Evolutionary conservation across 2,797 vertebrate genomes (phyloP), one percentile per base, ranked within the genome.

Genomic region (Nothura maculosa): DNA sequence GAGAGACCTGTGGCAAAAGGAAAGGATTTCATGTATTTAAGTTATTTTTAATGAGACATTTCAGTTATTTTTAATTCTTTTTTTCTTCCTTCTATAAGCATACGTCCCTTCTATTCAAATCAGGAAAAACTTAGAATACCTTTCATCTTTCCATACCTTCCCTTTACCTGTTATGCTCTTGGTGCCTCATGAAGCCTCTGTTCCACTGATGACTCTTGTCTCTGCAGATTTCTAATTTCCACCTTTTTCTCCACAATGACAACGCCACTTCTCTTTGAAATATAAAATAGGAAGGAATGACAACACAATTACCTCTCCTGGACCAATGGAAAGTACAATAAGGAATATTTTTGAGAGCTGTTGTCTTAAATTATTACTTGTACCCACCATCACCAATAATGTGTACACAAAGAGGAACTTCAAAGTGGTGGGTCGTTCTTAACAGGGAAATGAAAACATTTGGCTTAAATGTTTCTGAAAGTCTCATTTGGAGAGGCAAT

Each of bases 351-450:
- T 73, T 76, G 52, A 79, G 75, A 89, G 8, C 9, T 54, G 11
- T 28, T 86, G 27, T 74, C 64, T 85, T 87, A 66, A 90, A 87
- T 81, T 77, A 62, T 67, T 70, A 28, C 36, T 85, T 89, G 61
- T 83, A 81, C 28, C 58, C 20, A 43, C 7, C 4, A 40, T 18
- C 40, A 17, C 28, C 10, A 42, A 40, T 72, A 86, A 63, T 25
- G 12, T 61, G 69, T 55, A 55, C 8, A 28, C 25, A 58, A 58
- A 81, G 75, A 73, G 25, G 81, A 79, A 58, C 25, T 38, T 79
- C 58, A 85, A 79, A 69, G 12, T 14, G 42, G 34, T 50, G 5
- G 12, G 4, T 47, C 57, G 12, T 52, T 68, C 21, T 45, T 13
- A 82, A 80, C 2, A 82, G 52, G 16, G 32, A 89, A 45, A 62